phyloP scores from a whole-genome alignment of 2,888 invertebrate genomes.

The Amorpha juglandis region DNA sequence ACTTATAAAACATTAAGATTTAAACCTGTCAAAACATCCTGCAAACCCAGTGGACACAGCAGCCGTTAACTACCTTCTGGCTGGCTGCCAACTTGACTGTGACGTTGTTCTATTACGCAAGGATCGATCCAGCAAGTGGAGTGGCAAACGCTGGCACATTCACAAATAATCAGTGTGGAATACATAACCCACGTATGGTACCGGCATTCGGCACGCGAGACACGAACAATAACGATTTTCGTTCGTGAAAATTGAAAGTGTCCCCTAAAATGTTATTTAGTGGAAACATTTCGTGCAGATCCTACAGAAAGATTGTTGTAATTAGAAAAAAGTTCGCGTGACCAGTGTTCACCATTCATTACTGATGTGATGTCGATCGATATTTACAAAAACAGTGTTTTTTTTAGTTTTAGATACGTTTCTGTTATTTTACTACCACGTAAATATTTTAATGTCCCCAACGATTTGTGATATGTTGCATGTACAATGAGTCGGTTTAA shows the following conservation, averaged over 20 bases:
- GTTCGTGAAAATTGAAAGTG: constrained; percentile 15
- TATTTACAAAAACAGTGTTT: constrained; percentile 5
- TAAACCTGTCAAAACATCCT: constrained; percentile 13
- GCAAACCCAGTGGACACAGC: constrained; percentile 39
- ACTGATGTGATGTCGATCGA: constrained; percentile 15
- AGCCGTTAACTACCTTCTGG: constrained; percentile 47
- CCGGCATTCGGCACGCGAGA: constrained; percentile 23
- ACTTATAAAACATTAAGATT: too few relatives aligned
- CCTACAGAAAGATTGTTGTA: constrained; percentile 6
- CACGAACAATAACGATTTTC: constrained; percentile 1
- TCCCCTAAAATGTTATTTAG: constrained; percentile 16
- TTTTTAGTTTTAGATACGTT: not conserved
- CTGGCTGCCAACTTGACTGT: constrained; percentile 49
- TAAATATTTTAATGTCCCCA: not conserved
- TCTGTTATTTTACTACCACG: constrained; percentile 6
- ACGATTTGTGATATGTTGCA: not conserved
- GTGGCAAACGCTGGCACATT: constrained; percentile 40
- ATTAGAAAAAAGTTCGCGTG: constrained; percentile 3
- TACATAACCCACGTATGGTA: constrained; percentile 21
- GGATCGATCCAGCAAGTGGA: constrained; percentile 46
- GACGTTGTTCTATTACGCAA: constrained; percentile 48
- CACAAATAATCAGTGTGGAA: constrained; percentile 32
- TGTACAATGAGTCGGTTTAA: not conserved
- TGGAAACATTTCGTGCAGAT: constrained; percentile 13
- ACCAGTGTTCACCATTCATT: constrained; percentile 7